A percentile compares a stretch with the other conserved stretches of the same genome.
phyloP scores from a whole-genome alignment of 2,797 vertebrate genomes.

The Tokudaia tokunoshimensis region DNA sequence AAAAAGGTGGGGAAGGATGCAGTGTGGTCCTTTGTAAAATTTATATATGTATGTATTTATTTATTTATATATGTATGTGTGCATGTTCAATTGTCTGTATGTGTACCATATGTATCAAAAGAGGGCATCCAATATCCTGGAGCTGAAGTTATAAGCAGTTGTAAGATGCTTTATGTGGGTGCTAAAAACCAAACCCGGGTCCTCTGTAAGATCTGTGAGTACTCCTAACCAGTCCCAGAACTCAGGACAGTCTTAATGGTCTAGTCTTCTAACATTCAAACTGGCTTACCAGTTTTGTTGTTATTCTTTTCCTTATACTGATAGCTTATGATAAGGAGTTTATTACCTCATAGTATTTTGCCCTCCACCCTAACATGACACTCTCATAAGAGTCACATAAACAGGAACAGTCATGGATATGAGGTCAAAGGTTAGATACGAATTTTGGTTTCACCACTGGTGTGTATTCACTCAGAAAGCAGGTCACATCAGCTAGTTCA shows the following conservation, averaged over 20 bases:
- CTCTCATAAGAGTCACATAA: neutral
- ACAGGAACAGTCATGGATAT: constrained; percentile 18
- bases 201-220: neutral
- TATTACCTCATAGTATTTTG: neutral
- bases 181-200: neutral
- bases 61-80: neutral
- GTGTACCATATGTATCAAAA: neutral
- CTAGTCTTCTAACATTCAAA: neutral
- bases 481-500: neutral
- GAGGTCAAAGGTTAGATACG: neutral
- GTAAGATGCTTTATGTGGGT: no score
- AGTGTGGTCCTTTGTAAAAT: neutral
- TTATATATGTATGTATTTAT: neutral
- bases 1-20: constrained; percentile 22
- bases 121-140: neutral
- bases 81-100: no score
- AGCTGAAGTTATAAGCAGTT: neutral
- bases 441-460: neutral
- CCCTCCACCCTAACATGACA: neutral
- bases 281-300: neutral
- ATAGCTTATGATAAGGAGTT: neutral
- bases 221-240: neutral
- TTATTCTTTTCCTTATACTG: neutral
- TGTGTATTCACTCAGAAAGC: neutral
- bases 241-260: neutral